These are phyloP conservation scores for Urosaurus nigricauda DNA, from an alignment of 2,797 vertebrate species.

Conservation along the genomic window DNA sequence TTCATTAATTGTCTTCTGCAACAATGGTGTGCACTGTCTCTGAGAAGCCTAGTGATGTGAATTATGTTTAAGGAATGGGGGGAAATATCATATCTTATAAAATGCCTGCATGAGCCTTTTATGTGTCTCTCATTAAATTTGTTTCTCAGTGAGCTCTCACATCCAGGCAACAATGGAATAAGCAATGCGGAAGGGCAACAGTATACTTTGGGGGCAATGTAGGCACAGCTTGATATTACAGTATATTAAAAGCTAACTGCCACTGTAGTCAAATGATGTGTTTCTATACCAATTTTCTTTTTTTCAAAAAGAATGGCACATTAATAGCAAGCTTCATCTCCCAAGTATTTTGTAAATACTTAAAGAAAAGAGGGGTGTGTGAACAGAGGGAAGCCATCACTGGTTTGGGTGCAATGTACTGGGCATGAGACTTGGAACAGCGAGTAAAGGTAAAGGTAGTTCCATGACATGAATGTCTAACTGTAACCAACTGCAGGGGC, in stretches of 20 bases:
- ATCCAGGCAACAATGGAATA: conserved; percentile 52
- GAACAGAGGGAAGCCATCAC: not conserved
- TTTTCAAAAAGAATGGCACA: conserved; percentile 70
- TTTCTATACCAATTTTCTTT: conserved; percentile 73
- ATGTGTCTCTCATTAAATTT: conserved; percentile 63
- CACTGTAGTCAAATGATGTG: conserved; percentile 75
- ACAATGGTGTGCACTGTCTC: conserved; percentile 68
- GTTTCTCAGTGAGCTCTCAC: conserved; percentile 38
- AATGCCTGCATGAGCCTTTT: conserved; percentile 60
- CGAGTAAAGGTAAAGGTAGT: not conserved
- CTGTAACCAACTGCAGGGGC: too few species aligned
- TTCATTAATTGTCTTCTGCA: conserved; percentile 59
- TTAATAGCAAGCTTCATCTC: conserved; percentile 71
- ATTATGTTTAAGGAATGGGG: conserved; percentile 62
- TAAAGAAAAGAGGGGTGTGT: conserved; percentile 43
- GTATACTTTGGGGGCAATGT: conserved; percentile 45
- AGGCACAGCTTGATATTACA: conserved; percentile 71
- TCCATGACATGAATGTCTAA: too few species aligned
- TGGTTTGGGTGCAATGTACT: conserved; percentile 38
- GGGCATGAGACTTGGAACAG: not conserved
- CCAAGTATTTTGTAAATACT: conserved; percentile 59
- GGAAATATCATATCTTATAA: conserved; percentile 73
- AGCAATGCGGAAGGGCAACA: not conserved
- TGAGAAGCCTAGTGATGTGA: conserved; percentile 59
- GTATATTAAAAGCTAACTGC: conserved; percentile 74